Evolutionary conservation across 2,797 vertebrate genomes (phyloP).

Genomic region (Florisuga fusca): DNA sequence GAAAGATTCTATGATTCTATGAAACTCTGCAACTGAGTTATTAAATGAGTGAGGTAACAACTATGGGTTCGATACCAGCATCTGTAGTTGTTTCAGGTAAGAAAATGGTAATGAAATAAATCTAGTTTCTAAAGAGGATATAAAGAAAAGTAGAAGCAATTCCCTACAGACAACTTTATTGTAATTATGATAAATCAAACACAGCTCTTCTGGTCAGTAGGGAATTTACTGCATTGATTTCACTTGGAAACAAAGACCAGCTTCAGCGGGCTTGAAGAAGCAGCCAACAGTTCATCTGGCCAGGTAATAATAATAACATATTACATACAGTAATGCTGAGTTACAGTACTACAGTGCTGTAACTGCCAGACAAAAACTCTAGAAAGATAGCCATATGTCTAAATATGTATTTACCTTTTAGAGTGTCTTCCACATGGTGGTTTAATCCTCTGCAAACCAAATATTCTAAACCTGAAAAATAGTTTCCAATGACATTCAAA

Average conservation of each 20-base stretch:
- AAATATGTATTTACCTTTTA: slow-evolving; percentile 27
- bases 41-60: neutral
- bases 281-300: slow-evolving; percentile 35
- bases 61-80: neutral
- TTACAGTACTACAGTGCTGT: neutral
- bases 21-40: neutral
- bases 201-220: neutral
- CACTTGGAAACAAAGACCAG: neutral
- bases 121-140: slow-evolving; percentile 3
- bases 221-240: neutral
- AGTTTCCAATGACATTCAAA: slow-evolving; percentile 12
- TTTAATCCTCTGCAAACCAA: slow-evolving; percentile 36
- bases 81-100: neutral
- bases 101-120: neutral
- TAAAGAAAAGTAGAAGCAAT: neutral
- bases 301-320: slow-evolving; percentile 46
- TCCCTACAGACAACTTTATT: neutral
- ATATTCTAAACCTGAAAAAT: slow-evolving; percentile 10
- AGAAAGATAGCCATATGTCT: neutral
- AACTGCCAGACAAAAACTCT: slow-evolving; percentile 29
- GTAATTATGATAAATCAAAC: neutral
- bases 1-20: no score
- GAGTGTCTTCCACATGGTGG: neutral
- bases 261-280: slow-evolving; percentile 14
- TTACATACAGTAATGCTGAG: slow-evolving; percentile 35